Conservation (phyloP, 2,113 vertebrate species). For the Indri indri region DNA sequence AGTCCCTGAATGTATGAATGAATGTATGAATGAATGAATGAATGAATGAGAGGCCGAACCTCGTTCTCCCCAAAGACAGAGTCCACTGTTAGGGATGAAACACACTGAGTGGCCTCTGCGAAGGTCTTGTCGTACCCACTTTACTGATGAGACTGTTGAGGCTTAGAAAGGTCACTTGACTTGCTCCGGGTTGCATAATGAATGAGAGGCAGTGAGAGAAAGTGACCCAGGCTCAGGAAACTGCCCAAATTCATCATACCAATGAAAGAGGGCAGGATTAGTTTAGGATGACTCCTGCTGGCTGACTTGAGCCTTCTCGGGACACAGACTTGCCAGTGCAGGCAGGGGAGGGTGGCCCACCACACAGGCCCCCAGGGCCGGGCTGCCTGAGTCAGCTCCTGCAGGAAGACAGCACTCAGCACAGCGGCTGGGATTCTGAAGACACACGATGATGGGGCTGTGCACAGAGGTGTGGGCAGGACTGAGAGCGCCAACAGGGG, state of each 20-base stretch:
- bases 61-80: neutral
- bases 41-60: too few relatives aligned
- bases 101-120: neutral
- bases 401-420: neutral
- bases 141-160: neutral
- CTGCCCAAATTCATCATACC: neutral
- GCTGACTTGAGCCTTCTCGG: neutral
- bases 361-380: neutral
- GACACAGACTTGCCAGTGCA: neutral
- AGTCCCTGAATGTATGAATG: too few relatives aligned
- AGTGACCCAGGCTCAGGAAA: neutral
- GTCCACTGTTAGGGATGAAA: neutral
- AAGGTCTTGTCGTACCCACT: neutral
- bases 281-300: neutral
- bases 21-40: neutral
- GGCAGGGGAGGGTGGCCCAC: rapidly evolving
- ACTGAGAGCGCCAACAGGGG: neutral
- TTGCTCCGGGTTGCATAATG: neutral
- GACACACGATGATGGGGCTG: neutral
- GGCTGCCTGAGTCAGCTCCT: rapidly evolving
- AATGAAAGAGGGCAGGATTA: rapidly evolving
- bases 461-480: neutral
- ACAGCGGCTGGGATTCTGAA: neutral
- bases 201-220: neutral
- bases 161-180: neutral